Conservation (phyloP, 2,888 invertebrate species). For the Agelastica alni region DNA sequence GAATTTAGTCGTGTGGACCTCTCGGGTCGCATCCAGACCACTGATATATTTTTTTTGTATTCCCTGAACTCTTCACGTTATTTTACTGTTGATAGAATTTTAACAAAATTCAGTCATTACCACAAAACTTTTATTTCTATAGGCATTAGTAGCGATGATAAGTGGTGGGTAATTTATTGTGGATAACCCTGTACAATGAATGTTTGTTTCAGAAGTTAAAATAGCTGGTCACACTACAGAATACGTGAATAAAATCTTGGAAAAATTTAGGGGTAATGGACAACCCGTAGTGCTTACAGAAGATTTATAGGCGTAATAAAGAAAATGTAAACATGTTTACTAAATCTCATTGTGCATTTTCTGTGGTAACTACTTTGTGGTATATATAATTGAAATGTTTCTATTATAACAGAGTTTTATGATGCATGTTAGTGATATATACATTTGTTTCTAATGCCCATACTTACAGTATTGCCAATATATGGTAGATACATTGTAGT, state of each 20-base stretch:
- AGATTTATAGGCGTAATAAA: constrained; percentile 56
- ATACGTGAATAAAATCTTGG: constrained; percentile 90
- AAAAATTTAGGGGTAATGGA: constrained; percentile 75
- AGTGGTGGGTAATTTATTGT: too few relatives aligned
- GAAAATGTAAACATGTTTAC: constrained; percentile 5
- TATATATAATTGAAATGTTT: constrained; percentile 14
- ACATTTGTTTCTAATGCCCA: constrained; percentile 3
- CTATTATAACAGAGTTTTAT: constrained; percentile 3
- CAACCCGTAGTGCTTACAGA: constrained; percentile 52
- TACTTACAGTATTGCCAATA: constrained; percentile 1
- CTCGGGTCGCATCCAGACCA: too few relatives aligned
- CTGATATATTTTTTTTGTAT: too few relatives aligned
- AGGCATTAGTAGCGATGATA: too few relatives aligned
- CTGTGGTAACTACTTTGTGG: constrained; percentile 23
- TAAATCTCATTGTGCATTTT: constrained; percentile 32
- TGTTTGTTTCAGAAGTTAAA: constrained; percentile 73
- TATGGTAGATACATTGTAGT: too few relatives aligned
- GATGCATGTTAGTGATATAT: constrained; percentile 14
- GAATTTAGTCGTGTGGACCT: too few relatives aligned
- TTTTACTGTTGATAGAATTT: too few relatives aligned
- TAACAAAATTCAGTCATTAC: too few relatives aligned
- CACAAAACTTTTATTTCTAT: too few relatives aligned
- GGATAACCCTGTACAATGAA: too few relatives aligned
- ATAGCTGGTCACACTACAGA: constrained; percentile 92
- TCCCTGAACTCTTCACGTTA: too few relatives aligned